Conservation (phyloP, 2,113 vertebrate genomes). For the Tenrec ecaudatus region DNA sequence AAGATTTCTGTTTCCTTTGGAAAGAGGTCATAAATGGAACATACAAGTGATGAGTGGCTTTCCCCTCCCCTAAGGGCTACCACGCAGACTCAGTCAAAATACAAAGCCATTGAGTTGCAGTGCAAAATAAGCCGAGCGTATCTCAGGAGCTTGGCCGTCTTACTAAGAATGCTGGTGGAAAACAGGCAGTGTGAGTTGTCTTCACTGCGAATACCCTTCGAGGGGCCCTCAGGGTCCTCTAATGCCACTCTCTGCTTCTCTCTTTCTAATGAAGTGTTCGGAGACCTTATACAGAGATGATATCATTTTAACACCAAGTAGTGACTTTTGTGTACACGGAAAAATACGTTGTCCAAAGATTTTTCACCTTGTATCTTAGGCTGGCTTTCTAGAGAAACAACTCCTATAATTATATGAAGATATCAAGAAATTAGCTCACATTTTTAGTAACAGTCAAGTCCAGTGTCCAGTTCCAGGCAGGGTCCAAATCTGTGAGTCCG, state of each 20-base stretch:
- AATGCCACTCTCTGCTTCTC: neutral
- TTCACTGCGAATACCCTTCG: neutral
- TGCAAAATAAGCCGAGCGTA: neutral
- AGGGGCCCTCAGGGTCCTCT: neutral
- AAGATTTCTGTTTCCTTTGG: neutral
- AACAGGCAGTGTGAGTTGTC: neutral
- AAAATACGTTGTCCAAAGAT: constrained; percentile 41
- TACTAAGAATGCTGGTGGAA: neutral
- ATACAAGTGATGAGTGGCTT: neutral
- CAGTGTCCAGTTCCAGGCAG: no score
- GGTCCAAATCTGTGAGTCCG: no score
- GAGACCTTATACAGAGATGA: constrained; percentile 12
- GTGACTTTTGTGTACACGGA: constrained; percentile 44
- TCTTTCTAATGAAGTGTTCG: constrained; percentile 48
- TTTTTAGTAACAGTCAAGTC: no score
- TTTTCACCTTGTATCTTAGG: neutral
- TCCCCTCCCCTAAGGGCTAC: no score
- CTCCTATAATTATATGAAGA: no score
- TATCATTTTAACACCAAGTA: constrained; percentile 45
- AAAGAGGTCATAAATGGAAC: neutral
- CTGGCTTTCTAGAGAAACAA: no score
- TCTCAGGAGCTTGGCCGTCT: neutral
- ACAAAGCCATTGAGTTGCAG: neutral
- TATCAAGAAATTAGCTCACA: no score
- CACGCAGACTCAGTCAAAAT: neutral